Evolutionary conservation across 2,113 vertebrate species (phyloP), one percentile per base, ranked within the genome.

Genomic region (Melozone crissalis): DNA sequence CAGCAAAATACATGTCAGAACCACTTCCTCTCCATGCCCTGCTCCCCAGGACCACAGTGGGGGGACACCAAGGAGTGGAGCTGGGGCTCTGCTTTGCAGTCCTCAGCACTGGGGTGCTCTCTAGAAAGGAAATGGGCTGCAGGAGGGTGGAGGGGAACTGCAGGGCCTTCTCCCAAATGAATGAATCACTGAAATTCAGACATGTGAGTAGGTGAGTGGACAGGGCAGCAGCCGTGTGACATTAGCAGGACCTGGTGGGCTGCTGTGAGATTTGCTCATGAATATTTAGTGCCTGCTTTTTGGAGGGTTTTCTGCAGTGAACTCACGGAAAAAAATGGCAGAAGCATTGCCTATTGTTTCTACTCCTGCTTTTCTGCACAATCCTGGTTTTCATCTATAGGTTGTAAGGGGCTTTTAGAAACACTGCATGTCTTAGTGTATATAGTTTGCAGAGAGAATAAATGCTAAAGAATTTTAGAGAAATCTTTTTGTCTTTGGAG

Each of bases 1-100:
- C 90, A 88, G 54, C 80, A 91, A 81, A 93, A 92, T 92, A 86
- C 58, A 80, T 76, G 54, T 92, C 91, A 95, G 93, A 94, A 72
- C 55, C 55, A 68, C 80, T 93, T 96, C 88, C 65, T 84, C 43
- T 46, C 54, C 4, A 1, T 78, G 26, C 7, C 28, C 47, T 35
- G 16, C 30, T 88, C 67, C 37, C 0, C 1, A 51, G n/a, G 77
- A 77, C 41, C 77, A 61, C 4, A 17, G 37, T 0, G 2, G 10
- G 35, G 69, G 44, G 33, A 58, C 1, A 15, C 20, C 35, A 5
- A 66, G 44, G 75, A 89, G 17, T 44, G 28, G 33, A 91, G 37
- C 31, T 7, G 4, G 17, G 54, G 55, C 55, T 35, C 37, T 96
- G 83, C 49, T 87, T 27, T 61, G 41, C 66, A 79, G 47, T 71